Evolutionary conservation across 2,797 vertebrate genomes (phyloP), one percentile per base, ranked within the genome.

Genomic region (Syngnathus acus): DNA sequence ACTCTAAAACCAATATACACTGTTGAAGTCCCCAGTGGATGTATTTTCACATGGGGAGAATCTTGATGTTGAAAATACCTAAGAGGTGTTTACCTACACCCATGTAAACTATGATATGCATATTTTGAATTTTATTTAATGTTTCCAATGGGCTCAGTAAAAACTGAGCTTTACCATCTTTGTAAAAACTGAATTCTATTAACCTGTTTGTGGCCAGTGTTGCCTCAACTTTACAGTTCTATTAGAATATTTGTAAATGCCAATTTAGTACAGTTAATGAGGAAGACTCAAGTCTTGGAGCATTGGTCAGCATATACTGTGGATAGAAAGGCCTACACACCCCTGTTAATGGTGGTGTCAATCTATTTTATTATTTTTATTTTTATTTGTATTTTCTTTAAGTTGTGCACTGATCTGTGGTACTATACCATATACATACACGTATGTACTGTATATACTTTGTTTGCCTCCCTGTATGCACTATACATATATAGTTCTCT

Each of bases 41-140:
- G 80, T 92, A 88, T 89, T 91, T 83, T 92, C 92, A 91, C 82
- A 89, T 76, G 73, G 77, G 74, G 76, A 87, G 79, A 88, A 84
- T 85, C 14, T 60, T 60, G 57, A 55, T 32, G 53, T 55, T 32
- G 17, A 47, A 17, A 45, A 47, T 4, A 13, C 6, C 40, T 39
- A 2, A 37, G 55, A 59, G 16, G 10, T 38, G 9, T 60, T 40
- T 26, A 17, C 7, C 3, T 4, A 19, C 38, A 9, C 9, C 9
- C 11, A 5, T 59, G 17, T 37, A 39, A 59, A 26, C 11, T 14
- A 59, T 16, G 39, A 9, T 10, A 59, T 2, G 17, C 39, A 19
- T 57, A 17, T 57, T 57, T 26, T 57, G 13, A 16, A 57, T 7
- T 37, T 37, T 17, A 37, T 37, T 37, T 38, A 16, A 32, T 37